Evolutionary conservation across 1,140 invertebrate genomes (phyloP).

Genomic region (Amphibalanus amphitrite): DNA sequence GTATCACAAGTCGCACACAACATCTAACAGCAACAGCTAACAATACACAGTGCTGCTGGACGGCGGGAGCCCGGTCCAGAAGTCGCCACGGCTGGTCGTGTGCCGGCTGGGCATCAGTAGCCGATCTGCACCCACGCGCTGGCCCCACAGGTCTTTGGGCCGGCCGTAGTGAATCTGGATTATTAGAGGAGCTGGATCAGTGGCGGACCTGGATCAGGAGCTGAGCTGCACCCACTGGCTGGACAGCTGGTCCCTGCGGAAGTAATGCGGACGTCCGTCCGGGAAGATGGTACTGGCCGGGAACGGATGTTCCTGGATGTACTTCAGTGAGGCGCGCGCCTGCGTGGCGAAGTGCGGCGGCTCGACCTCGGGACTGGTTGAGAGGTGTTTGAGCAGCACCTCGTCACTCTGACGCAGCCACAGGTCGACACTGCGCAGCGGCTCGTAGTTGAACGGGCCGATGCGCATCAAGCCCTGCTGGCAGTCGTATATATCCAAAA

Average conservation of each 20-base stretch:
- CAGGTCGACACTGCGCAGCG: slow-evolving; percentile 71
- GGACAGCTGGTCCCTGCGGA: slow-evolving; percentile 61
- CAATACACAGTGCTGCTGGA: no score
- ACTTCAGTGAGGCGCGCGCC: slow-evolving; percentile 69
- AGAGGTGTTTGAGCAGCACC: slow-evolving; percentile 78
- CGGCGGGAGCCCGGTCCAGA: no score
- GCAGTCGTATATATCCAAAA: slow-evolving; percentile 80
- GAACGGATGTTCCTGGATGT: slow-evolving; percentile 87
- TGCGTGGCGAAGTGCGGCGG: slow-evolving; percentile 64
- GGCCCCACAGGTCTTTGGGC: no score
- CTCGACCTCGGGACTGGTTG: slow-evolving; percentile 81
- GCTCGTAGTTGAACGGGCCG: slow-evolving; percentile 86
- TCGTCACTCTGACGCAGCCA: slow-evolving; percentile 80
- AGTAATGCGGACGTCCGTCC: slow-evolving; percentile 77
- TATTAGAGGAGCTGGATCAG: no score
- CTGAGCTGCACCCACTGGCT: slow-evolving; percentile 69
- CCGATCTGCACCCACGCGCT: no score
- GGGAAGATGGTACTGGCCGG: slow-evolving; percentile 83
- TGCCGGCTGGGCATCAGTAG: background rate
- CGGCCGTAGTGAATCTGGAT: no score
- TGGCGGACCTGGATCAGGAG: slow-evolving; percentile 77
- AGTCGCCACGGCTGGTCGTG: no score
- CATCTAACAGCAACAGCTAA: no score
- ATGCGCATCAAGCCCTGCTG: slow-evolving; percentile 62
- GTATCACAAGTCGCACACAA: no score